These are phyloP conservation scores for Boloria selene DNA, from an alignment of 2,888 invertebrate genomes.

Conservation along the genomic window DNA sequence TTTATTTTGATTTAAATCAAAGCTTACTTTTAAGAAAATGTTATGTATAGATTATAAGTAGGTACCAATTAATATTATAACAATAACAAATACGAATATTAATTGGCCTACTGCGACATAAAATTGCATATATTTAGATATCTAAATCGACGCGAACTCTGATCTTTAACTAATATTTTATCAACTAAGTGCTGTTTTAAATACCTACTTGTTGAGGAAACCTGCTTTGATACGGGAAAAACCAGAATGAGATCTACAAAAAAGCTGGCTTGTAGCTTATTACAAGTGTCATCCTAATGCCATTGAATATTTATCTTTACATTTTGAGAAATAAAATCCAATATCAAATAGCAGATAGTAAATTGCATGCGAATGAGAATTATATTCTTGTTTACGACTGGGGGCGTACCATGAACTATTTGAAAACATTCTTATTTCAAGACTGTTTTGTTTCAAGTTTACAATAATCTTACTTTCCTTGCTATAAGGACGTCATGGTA, in stretches of 20 bases:
- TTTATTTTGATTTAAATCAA: no score
- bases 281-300: slow-evolving; percentile 10
- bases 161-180: slow-evolving; percentile 35
- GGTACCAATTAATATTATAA: no score
- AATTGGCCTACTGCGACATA: neutral
- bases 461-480: no score
- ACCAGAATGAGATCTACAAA: slow-evolving; percentile 40
- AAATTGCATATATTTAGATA: neutral
- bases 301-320: slow-evolving; percentile 7
- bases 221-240: slow-evolving; percentile 48
- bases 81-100: no score
- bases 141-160: slow-evolving; percentile 19
- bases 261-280: slow-evolving; percentile 10
- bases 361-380: slow-evolving; percentile 14
- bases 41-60: no score
- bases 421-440: no score
- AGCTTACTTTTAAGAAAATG: no score
- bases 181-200: slow-evolving; percentile 7
- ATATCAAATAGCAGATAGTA: neutral
- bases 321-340: neutral
- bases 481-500: no score
- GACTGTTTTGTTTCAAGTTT: no score
- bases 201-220: slow-evolving; percentile 38
- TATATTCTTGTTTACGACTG: slow-evolving; percentile 35
- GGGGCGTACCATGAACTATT: no score